Evolutionary conservation across 2,888 invertebrate genomes (phyloP).

Genomic region (Limenitis camilla): DNA sequence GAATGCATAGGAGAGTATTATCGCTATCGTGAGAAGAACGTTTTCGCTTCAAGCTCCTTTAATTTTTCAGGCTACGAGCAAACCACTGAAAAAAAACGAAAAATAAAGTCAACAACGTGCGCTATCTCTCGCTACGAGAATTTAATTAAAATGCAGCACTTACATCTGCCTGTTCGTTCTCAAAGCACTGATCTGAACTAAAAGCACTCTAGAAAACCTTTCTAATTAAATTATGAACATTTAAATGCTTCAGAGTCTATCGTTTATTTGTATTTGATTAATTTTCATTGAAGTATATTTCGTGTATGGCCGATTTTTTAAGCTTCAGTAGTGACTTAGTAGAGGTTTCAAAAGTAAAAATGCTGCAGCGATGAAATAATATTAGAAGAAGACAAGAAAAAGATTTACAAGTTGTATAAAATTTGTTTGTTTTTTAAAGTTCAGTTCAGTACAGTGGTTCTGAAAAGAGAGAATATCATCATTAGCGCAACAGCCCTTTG

Average conservation of each 20-base stretch:
- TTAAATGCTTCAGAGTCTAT: slow-evolving; percentile 25
- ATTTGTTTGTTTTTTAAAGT: too few species aligned
- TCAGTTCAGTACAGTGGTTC: too few species aligned
- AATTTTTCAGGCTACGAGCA: slow-evolving; percentile 35
- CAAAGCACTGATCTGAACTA: slow-evolving; percentile 11
- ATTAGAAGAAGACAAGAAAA: too few species aligned
- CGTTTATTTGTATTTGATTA: slow-evolving; percentile 30
- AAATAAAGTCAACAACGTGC: slow-evolving; percentile 28
- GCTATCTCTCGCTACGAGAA: slow-evolving; percentile 42
- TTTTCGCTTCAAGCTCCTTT: slow-evolving; percentile 26
- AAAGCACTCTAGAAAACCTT: slow-evolving; percentile 22
- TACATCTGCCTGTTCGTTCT: slow-evolving; percentile 30
- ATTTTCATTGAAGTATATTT: slow-evolving; percentile 34
- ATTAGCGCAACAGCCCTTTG: too few species aligned
- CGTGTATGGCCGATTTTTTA: slow-evolving; percentile 11
- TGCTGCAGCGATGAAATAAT: too few species aligned
- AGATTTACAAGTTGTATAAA: too few species aligned
- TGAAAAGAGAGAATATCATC: too few species aligned
- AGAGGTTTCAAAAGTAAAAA: too few species aligned
- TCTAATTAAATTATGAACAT: slow-evolving; percentile 50
- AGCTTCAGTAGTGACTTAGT: slow-evolving; percentile 4
- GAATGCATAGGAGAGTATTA: slow-evolving; percentile 28
- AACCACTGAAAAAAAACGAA: slow-evolving; percentile 37
- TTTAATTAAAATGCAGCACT: slow-evolving; percentile 57
- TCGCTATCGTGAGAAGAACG: slow-evolving; percentile 36